Evolutionary conservation across 2,797 vertebrate genomes (phyloP).

Genomic region (Lindbergichthys nudifrons): DNA sequence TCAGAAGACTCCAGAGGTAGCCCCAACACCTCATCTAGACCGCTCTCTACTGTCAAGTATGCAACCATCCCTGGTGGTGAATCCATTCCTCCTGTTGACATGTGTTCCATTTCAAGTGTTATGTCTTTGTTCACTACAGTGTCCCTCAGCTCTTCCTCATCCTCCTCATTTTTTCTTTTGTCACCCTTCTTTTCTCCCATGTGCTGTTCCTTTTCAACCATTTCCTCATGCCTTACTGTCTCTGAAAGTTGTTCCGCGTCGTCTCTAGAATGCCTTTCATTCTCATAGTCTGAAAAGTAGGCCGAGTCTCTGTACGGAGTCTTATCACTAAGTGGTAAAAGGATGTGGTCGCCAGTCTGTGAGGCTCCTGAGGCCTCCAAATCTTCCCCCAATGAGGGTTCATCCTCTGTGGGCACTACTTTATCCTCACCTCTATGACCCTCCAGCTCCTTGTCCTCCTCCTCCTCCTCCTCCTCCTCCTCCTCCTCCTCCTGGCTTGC

Average conservation of each 20-base stretch:
- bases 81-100: background rate
- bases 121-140: slow-evolving; percentile 47
- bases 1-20: slow-evolving; percentile 54
- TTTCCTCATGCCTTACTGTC: slow-evolving; percentile 21
- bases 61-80: slow-evolving; percentile 42
- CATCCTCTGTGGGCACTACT: slow-evolving; percentile 41
- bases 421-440: slow-evolving; percentile 5
- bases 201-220: slow-evolving; percentile 17
- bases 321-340: slow-evolving; percentile 83
- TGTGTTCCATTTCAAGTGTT: slow-evolving; percentile 40
- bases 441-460: slow-evolving; percentile 37
- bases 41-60: slow-evolving; percentile 49
- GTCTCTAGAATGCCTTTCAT: slow-evolving; percentile 79
- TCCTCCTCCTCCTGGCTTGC: slow-evolving; percentile 44
- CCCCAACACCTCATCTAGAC: slow-evolving; percentile 62
- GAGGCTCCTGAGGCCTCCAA: slow-evolving; percentile 56
- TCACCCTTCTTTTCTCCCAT: slow-evolving; percentile 55
- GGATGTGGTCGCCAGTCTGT: slow-evolving; percentile 77
- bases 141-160: slow-evolving; percentile 49
- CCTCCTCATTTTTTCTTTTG: slow-evolving; percentile 57
- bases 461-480: slow-evolving; percentile 36
- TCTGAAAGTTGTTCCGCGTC: slow-evolving; percentile 72
- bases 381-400: slow-evolving; percentile 31
- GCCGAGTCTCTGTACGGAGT: slow-evolving; percentile 94
- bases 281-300: slow-evolving; percentile 96